A percentile compares a stretch with the other conserved stretches of the same genome.
Conservation (phyloP, 2,888 invertebrate species). For the Mongoloraphidia duomilia region DNA sequence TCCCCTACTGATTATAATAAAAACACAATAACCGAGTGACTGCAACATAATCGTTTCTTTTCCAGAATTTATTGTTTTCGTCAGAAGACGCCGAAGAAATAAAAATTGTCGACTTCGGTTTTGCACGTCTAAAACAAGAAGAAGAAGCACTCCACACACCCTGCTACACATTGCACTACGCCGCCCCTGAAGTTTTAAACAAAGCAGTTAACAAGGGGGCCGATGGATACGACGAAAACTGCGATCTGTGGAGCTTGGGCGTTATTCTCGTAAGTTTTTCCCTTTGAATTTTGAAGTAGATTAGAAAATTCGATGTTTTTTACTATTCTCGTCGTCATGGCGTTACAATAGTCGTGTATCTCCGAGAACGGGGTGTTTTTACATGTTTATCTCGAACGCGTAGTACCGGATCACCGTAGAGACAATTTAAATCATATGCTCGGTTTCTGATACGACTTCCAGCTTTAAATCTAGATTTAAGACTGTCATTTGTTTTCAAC, state of each 20-base stretch:
- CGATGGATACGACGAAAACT: slow-evolving; percentile 77
- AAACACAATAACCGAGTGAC: slow-evolving; percentile 17
- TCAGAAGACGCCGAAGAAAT: slow-evolving; percentile 45
- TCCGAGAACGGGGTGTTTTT: too few relatives aligned
- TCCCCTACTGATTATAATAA: too few relatives aligned
- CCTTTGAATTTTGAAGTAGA: too few relatives aligned
- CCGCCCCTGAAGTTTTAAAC: slow-evolving; percentile 82
- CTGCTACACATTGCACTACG: slow-evolving; percentile 88
- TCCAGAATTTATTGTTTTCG: slow-evolving; percentile 52
- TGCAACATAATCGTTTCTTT: slow-evolving; percentile 12
- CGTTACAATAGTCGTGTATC: too few relatives aligned
- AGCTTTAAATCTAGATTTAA: too few relatives aligned
- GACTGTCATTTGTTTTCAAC: too few relatives aligned
- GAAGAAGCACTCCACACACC: slow-evolving; percentile 59
- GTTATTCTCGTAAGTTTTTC: slow-evolving; percentile 61
- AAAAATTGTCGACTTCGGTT: slow-evolving; percentile 93
- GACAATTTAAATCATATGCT: too few relatives aligned
- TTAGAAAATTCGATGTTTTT: too few relatives aligned
- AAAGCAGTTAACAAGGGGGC: slow-evolving; percentile 48
- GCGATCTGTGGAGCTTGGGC: slow-evolving; percentile 93
- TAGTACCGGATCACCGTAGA: too few relatives aligned
- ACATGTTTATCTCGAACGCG: too few relatives aligned
- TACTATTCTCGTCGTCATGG: too few relatives aligned
- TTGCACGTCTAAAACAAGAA: slow-evolving; percentile 62
- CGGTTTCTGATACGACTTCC: too few relatives aligned